phyloP scores from a whole-genome alignment of 2,113 vertebrate species.

The Caretta caretta region DNA sequence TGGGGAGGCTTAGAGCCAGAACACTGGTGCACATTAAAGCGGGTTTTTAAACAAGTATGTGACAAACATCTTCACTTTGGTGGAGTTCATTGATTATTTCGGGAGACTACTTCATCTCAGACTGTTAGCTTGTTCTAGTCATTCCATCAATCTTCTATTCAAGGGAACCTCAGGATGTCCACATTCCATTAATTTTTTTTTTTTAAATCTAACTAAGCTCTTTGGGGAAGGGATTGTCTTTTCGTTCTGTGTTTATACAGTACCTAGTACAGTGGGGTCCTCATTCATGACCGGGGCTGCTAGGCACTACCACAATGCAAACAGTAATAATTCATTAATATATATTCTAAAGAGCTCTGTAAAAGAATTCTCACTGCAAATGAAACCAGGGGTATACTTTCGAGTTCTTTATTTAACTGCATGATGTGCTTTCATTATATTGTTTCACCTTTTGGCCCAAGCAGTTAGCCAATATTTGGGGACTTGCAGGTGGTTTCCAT shows the following conservation, averaged over 20 bases:
- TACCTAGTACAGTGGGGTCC: background rate
- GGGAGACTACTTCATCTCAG: background rate
- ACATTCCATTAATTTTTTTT: background rate
- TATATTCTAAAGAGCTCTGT: background rate
- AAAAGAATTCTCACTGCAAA: background rate
- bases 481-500: background rate
- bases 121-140: background rate
- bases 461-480: background rate
- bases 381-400: background rate
- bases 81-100: background rate
- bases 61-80: background rate
- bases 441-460: background rate
- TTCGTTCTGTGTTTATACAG: background rate
- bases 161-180: background rate
- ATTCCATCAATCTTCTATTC: background rate
- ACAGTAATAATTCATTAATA: background rate
- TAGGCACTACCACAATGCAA: background rate
- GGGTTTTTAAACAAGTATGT: background rate
- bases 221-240: background rate
- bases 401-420: background rate
- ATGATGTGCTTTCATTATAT: background rate
- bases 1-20: background rate
- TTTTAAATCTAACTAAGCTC: background rate
- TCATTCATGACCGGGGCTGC: accelerated
- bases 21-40: no score